phyloP scores from a whole-genome alignment of 2,888 invertebrate genomes.

The Dilophus febrilis region DNA sequence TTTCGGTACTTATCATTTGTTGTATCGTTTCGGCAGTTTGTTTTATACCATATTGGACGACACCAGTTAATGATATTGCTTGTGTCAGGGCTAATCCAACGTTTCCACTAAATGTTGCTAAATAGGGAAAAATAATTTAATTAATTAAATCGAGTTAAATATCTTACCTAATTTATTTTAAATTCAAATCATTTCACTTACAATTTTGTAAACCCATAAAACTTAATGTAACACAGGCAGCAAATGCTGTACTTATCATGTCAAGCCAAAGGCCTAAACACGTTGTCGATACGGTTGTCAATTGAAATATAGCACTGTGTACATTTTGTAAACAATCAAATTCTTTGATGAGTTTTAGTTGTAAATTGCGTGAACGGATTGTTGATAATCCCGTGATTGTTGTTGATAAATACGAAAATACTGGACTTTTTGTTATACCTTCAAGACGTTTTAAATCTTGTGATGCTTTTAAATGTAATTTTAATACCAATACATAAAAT shows the following conservation, averaged over 20 bases:
- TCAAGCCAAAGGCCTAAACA: slow-evolving; percentile 65
- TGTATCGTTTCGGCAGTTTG: slow-evolving; percentile 53
- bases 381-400: slow-evolving; percentile 73
- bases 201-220: slow-evolving; percentile 42
- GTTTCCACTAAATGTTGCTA: slow-evolving; percentile 22
- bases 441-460: slow-evolving; percentile 58
- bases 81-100: slow-evolving; percentile 36
- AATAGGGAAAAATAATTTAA: too few species aligned
- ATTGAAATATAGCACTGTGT: slow-evolving; percentile 28
- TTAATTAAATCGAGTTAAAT: too few species aligned
- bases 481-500: slow-evolving; percentile 44
- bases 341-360: slow-evolving; percentile 49
- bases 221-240: slow-evolving; percentile 43
- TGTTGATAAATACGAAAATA: slow-evolving; percentile 81
- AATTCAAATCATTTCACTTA: slow-evolving; percentile 22
- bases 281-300: slow-evolving; percentile 25
- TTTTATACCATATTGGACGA: slow-evolving; percentile 52
- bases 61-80: slow-evolving; percentile 29
- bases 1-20: slow-evolving; percentile 49
- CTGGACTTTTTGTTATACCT: slow-evolving; percentile 68
- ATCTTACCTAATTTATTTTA: too few species aligned
- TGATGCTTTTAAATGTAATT: slow-evolving; percentile 53
- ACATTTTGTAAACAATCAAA: slow-evolving; percentile 54
- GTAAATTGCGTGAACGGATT: slow-evolving; percentile 61
- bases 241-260: slow-evolving; percentile 46